Base-by-base conservation (phyloP, 2,888 invertebrate genomes). In the Dicycla oo region DNA sequence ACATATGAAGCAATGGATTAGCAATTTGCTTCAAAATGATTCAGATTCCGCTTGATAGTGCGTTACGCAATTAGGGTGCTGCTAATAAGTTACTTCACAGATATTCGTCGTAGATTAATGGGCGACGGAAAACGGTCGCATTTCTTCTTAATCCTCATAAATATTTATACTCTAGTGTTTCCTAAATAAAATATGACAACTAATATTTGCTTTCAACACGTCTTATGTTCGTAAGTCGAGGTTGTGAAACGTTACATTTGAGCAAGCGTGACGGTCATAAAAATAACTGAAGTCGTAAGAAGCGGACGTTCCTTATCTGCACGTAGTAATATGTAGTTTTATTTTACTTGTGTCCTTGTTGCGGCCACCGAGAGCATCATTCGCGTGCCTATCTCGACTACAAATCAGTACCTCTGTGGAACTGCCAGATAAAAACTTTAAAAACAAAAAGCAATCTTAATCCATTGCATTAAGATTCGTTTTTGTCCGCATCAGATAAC, bases 261-360 rank as follows among this genome's bases (percentile, higher is more conserved):
- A 69, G 34, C 69, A 83, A 82, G 74, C 80, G 83, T 85, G 80
- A 88, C 73, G 73, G 66, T 80, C 84, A 30, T 90, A 90, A 87
- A 86, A 89, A 89, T 87, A 87, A 88, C 86, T 88, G 80, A 85
- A 86, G 82, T 82, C 80, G 82, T 86, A 86, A 86, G 78, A 88
- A 83, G 84, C 87, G 89, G 89, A 90, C 88, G 85, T 81, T 77
- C 84, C 88, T 91, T 91, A 93, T 91, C 92, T 88, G 73, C 75
- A 87, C 86, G 88, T 88, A 90, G 88, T 90, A 90, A 89, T 87
- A 79, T 87, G 88, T 91, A 91, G 89, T 93, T 94, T 94, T 93
- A 92, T 94, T 94, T 92, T 90, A 91, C 88, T 89, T 88, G 87
- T 91, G 93, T 94, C 93, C 92, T 93, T 93, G 91, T 92, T 92